phyloP scores from a whole-genome alignment of 2,797 vertebrate genomes.

The Tachyglossus aculeatus region DNA sequence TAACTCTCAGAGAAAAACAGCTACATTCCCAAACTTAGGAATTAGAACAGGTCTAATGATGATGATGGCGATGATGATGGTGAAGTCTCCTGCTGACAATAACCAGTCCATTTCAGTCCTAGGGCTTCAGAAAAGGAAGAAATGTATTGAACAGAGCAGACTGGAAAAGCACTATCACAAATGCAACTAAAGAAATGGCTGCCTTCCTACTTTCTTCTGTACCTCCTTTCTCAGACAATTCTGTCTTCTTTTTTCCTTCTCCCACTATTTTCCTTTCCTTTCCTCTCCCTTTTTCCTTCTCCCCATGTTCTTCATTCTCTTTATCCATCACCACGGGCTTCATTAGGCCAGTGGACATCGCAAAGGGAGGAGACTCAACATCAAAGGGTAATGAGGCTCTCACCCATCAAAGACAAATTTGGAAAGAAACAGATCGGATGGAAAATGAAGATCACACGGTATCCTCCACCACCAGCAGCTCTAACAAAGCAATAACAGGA shows the following conservation, averaged over 20 bases:
- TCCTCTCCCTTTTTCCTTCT: background rate
- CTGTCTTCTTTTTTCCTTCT: background rate
- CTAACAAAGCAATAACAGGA: background rate
- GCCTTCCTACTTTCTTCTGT: too few relatives aligned
- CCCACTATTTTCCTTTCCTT: background rate
- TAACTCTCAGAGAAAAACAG: too few relatives aligned
- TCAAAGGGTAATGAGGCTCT: constrained; percentile 26
- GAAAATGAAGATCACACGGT: background rate
- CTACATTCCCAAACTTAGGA: too few relatives aligned
- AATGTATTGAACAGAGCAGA: too few relatives aligned
- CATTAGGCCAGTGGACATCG: constrained; percentile 10
- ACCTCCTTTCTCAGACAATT: accelerated
- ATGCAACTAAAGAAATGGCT: too few relatives aligned
- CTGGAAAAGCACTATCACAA: too few relatives aligned
- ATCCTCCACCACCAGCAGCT: background rate
- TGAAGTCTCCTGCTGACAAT: too few relatives aligned
- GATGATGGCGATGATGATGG: too few relatives aligned
- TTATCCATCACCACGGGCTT: background rate
- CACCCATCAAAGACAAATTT: constrained; percentile 10
- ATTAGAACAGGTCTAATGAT: too few relatives aligned
- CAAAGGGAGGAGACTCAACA: constrained; percentile 5
- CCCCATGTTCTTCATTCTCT: constrained; percentile 13
- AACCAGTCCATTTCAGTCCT: too few relatives aligned
- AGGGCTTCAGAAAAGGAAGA: too few relatives aligned
- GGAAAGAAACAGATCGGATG: background rate